Base-by-base conservation (phyloP, 2,113 vertebrate species). In the Corythornis madagascariensis region DNA sequence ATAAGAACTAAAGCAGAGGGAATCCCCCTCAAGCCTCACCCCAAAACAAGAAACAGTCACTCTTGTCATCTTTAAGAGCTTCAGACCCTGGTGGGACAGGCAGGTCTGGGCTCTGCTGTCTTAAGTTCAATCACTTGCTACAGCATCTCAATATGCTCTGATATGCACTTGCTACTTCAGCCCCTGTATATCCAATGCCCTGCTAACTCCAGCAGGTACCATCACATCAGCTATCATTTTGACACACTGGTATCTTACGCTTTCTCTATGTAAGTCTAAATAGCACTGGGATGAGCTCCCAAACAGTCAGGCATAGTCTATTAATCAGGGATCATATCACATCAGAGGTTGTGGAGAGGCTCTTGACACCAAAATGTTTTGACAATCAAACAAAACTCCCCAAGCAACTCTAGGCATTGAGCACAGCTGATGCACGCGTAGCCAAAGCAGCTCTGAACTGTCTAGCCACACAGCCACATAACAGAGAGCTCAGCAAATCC, bases 301-400 rank as follows among this genome's bases (percentile, higher is more conserved):
- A 77, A 86, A 42, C 18, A 61, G 55, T 43, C 50, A 73, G 82
- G n/a, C 40, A 75, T 63, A 38, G 50, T 57, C 77, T 86, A 1
- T 71, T 69, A 78, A 47, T n/a, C 84, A 73, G 71, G 59, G 70
- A 84, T 82, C 83, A 80, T 43, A n/a, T 88, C 42, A 0, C 50
- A 79, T 21, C 13, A 12, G 50, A 57, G 66, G 48, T 47, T 53
- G 61, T 59, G 71, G 90, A 90, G 57, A 69, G 47, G 73, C 13
- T 63, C 74, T 93, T 94, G 67, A 92, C 72, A 87, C 60, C 84
- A 91, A 93, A 92, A 85, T 85, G 56, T 93, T 94, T 92, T 94
- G 91, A 92, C 89, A 90, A 90, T 96, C 84, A 87, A 87, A 80
- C 69, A 92, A 81, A 94, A 78, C 89, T 89, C 67, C 94, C 75